A percentile compares a stretch with the other conserved stretches of the same genome.
phyloP scores from a whole-genome alignment of 2,888 invertebrate genomes.

The Ectemnius continuus region DNA sequence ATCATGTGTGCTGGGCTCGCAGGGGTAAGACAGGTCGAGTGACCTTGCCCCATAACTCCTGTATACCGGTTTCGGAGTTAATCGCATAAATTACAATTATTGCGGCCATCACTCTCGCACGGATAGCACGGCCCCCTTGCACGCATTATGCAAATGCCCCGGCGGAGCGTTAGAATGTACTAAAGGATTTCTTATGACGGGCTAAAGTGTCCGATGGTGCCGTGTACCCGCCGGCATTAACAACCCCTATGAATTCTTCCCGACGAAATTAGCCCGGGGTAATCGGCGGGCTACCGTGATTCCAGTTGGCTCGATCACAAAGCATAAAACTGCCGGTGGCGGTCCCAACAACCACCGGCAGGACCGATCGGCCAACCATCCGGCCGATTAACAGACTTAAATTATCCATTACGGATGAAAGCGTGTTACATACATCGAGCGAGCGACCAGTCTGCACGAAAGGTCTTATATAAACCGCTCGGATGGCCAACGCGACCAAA shows the following conservation, averaged over 20 bases:
- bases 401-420: slow-evolving; percentile 11
- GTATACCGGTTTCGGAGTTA: slow-evolving; percentile 52
- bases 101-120: slow-evolving; percentile 48
- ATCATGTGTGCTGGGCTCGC: no score
- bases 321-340: background rate
- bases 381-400: slow-evolving; percentile 21
- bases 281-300: no score
- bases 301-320: background rate
- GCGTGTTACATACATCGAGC: slow-evolving; percentile 1
- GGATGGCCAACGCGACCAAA: slow-evolving; percentile 33
- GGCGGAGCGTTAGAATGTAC: slow-evolving; percentile 28
- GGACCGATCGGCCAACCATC: background rate
- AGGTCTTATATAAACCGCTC: slow-evolving; percentile 29
- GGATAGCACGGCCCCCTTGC: slow-evolving; percentile 21
- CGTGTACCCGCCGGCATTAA: no score
- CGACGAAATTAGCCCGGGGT: no score
- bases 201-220: background rate
- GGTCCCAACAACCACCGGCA: background rate
- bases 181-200: slow-evolving; percentile 30
- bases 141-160: slow-evolving; percentile 47
- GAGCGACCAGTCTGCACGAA: background rate
- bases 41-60: slow-evolving; percentile 29
- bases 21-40: slow-evolving; percentile 48
- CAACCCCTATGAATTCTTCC: no score
- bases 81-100: slow-evolving; percentile 60